Conservation (phyloP, 1,140 invertebrate genomes). For the Andrena cerasifolii region DNA sequence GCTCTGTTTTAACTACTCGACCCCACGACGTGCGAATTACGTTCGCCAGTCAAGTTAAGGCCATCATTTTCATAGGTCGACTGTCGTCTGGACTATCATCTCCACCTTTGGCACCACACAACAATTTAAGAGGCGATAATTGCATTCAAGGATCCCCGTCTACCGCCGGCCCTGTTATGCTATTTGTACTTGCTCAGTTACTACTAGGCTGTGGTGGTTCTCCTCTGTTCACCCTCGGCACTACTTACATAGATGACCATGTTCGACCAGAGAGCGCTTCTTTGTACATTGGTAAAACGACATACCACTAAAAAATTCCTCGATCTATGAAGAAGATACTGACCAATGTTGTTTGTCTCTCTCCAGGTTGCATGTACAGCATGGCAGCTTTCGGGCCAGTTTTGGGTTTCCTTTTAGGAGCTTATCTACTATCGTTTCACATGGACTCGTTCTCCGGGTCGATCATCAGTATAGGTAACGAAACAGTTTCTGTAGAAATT, state of each 20-base stretch:
- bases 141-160: slow-evolving; percentile 91
- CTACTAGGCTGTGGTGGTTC: slow-evolving; percentile 95
- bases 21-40: not conserved
- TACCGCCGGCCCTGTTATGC: slow-evolving; percentile 89
- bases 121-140: slow-evolving; percentile 89
- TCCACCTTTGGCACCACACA: slow-evolving; percentile 88
- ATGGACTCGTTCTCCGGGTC: slow-evolving; percentile 91
- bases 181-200: slow-evolving; percentile 94
- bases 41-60: not conserved
- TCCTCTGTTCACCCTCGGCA: slow-evolving; percentile 93
- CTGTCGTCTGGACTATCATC: slow-evolving; percentile 86
- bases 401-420: slow-evolving; percentile 93
- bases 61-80: slow-evolving; percentile 73
- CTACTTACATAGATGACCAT: slow-evolving; percentile 95
- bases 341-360: not conserved
- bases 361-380: slow-evolving; percentile 93
- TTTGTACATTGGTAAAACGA: slow-evolving; percentile 89
- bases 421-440: slow-evolving; percentile 94
- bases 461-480: slow-evolving; percentile 88
- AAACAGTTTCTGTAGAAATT: not conserved
- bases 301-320: slow-evolving; percentile 34
- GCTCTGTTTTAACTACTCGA: not conserved
- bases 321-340: not conserved
- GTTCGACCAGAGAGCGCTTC: slow-evolving; percentile 92
- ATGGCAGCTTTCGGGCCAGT: slow-evolving; percentile 97